Base-by-base conservation (phyloP, 1,140 invertebrate species). In the Drosophila funebris region DNA sequence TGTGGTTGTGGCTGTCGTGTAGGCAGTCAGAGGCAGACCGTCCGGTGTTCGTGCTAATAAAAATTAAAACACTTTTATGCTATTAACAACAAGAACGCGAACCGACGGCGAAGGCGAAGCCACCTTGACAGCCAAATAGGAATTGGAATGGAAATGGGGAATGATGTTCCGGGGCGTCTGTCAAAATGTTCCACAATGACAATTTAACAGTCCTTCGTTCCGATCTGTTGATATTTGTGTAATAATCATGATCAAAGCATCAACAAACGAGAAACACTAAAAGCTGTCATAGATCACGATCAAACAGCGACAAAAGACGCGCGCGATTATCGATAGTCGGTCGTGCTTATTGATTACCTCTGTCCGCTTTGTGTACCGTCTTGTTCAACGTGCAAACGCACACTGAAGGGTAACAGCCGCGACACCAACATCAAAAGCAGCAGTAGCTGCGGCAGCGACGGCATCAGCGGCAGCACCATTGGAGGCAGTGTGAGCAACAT, bases 51-150 rank as follows among this genome's bases (percentile, higher is more conserved):
- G 82, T 85, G 82, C 82, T 74, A 87, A 85, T 85, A 85, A 85
- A 85, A 85, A 87, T 85, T 85, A 85, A 85, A 85, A 82, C 82
- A 85, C 82, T 85, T 87, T 82, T 82, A 78, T 69, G 83, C 83
- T 81, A 85, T 85, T 87, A 85, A 85, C 79, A 74, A 77, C 64
- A 73, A 71, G 79, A 75, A 84, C 44, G 77, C 74, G 54, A 87
- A 78, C 73, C 64, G 73, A 67, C 53, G 73, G 41, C 53, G n/a
- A 43, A 44, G 73, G 69, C 57, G 56, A 58, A 53, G 68, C 29
- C 58, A 61, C 58, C 56, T 60, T 56, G 64, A 43, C 58, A 61
- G 58, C 58, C 44, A 61, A 61, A 46, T 60, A 39, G 44, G 11
- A 36, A 36, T 41, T 41, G 48, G 37, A 24, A 58, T 61, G n/a